Evolutionary conservation across 2,888 invertebrate species (phyloP).

Genomic region (Habrosyne pyritoides): DNA sequence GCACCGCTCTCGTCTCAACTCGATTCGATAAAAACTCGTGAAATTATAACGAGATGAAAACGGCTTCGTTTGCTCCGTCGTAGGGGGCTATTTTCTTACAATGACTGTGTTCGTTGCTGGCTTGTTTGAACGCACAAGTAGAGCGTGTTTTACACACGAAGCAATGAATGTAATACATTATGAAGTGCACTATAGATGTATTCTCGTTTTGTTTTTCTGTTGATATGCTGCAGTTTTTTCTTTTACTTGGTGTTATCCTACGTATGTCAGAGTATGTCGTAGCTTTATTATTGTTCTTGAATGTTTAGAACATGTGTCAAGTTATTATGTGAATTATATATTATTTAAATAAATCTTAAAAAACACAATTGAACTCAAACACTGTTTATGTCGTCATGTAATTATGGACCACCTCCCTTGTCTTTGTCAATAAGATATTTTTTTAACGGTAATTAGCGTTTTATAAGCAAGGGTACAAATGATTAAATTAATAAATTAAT

Average conservation of each 20-base stretch:
- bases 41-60: conserved; percentile 44
- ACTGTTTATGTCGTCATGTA: too few species aligned
- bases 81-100: conserved; percentile 44
- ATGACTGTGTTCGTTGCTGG: conserved; percentile 38
- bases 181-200: background rate
- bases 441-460: too few species aligned
- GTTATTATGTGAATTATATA: background rate
- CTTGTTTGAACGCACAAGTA: conserved; percentile 33
- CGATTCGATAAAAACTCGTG: conserved; percentile 47
- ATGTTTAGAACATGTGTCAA: background rate
- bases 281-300: background rate
- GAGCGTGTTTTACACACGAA: conserved; percentile 25
- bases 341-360: background rate
- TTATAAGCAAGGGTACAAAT: too few species aligned
- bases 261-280: background rate
- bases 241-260: background rate
- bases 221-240: background rate
- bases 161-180: conserved; percentile 34
- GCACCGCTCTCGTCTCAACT: conserved; percentile 35
- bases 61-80: conserved; percentile 36
- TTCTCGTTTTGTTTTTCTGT: background rate
- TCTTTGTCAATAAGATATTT: too few species aligned
- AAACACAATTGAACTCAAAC: too few species aligned
- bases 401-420: too few species aligned
- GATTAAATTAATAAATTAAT: too few species aligned